Base-by-base conservation (phyloP, 2,888 invertebrate genomes). In the Mayetiola destructor region DNA sequence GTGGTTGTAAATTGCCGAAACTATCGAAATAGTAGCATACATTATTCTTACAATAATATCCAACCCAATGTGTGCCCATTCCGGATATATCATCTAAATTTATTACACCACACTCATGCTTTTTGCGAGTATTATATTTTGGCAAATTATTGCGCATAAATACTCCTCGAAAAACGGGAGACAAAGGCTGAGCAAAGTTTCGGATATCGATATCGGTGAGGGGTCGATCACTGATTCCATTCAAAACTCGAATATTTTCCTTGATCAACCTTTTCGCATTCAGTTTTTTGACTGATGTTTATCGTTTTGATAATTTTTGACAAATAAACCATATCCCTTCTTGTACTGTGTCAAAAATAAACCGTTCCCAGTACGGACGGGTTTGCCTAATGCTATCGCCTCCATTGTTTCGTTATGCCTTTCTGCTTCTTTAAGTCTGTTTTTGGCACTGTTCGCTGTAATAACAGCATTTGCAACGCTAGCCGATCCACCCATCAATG, bases 401-500 rank as follows among this genome's bases (percentile, higher is more conserved):
- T 71, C 70, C 67, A 70, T 69, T n/a, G 60, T 61, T 61, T 63
- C 59, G 61, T 71, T 70, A 60, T 68, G 69, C 4, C 67, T 62
- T 55, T 63, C 57, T 23, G 59, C 62, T 62, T 71, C 68, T 20
- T 61, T 58, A 36, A 67, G 60, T 59, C 64, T 57, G 60, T 66
- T 60, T 63, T 64, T 62, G 10, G 67, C 67, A 54, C 57, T 58
- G 59, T 65, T 67, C 4, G 66, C 63, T 56, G 67, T 62, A 59
- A 66, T 68, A 12, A 67, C 63, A 18, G 68, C 64, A 57, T 67
- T 69, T 3, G 65, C 64, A 40, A 70, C 64, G 56, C 66, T 65
- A 14, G 68, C 64, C 23, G 66, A 66, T 30, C 68, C 68, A 27
- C 69, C 68, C n/a, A 65, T 64, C 58, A 69, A 61, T 37, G 65